Conservation (phyloP, 2,113 vertebrate genomes). For the Amblyornis subalaris region DNA sequence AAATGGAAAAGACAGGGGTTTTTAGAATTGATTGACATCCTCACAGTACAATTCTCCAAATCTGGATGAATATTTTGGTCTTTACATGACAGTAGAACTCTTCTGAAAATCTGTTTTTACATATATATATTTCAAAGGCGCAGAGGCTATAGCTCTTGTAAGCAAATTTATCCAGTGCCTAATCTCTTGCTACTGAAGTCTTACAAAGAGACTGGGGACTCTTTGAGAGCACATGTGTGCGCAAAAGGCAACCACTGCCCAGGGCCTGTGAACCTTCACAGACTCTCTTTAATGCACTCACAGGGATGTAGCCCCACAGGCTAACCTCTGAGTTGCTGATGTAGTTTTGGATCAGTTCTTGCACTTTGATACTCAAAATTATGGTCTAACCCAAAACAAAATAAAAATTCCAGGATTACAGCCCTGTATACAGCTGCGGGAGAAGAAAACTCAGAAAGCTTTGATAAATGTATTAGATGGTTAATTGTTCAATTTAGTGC, state of each 20-base stretch:
- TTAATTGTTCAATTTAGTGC: conserved; percentile 36
- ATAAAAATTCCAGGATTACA: background rate
- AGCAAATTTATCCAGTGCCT: background rate
- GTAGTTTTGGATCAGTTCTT: background rate
- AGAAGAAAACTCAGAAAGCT: background rate
- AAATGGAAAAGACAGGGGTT: background rate
- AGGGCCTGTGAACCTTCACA: background rate
- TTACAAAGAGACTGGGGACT: background rate
- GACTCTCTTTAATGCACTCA: background rate
- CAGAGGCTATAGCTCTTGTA: background rate
- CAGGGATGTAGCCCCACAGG: background rate
- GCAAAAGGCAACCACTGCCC: background rate
- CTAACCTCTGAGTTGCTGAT: background rate
- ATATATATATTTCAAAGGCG: background rate
- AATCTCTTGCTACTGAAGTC: background rate
- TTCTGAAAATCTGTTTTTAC: background rate
- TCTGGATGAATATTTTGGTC: background rate
- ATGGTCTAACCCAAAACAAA: background rate
- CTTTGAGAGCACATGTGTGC: background rate
- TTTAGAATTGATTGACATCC: background rate
- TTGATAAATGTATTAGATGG: background rate
- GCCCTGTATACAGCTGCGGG: background rate
- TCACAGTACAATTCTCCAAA: background rate
- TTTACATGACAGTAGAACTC: background rate
- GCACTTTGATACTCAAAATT: background rate